Base-by-base conservation (phyloP, 2,888 invertebrate species). In the Gortyna flavago region DNA sequence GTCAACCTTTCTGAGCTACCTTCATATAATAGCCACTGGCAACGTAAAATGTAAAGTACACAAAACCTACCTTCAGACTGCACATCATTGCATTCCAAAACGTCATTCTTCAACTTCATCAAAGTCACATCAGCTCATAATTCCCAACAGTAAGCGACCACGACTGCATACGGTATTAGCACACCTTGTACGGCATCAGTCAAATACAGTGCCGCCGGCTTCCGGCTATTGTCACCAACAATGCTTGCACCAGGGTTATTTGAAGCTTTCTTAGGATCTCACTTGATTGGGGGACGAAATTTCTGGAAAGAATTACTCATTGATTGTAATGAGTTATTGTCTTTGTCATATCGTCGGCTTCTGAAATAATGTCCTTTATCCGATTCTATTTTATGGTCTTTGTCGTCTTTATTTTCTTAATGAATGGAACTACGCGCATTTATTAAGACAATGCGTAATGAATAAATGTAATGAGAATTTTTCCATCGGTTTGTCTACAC, bases 151-250 rank as follows among this genome's bases (percentile, higher is more conserved):
- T 35, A 8, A 41, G 72, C 65, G 75, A 73, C 71, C 62, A 64
- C 25, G 38, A 48, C 35, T 79, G 86, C 86, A 86, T 87, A 78
- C 73, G 44, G 54, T 87, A 85, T 87, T 72, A 86, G 72, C 54
- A n/a, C 21, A 18, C 85, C 79, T 59, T 87, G 72, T 82, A 80
- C 38, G 85, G 75, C 51, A 73, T 18, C 77, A 32, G 64, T 2
- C 69, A 61, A 72, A 66, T 76, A 74, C 41, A 51, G 68, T 48
- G 51, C 68, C 29, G 67, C 1, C 72, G 61, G 71, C 76, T 86
- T 90, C 90, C 90, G 88, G 84, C 85, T 82, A 89, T 90, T 90
- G 90, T 90, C 75, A 70, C 41, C 67, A 64, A 70, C 75, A 75
- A 73, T 78, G 75, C 81, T 76, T 78, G 65, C 71, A 75, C 68